Base-by-base conservation (phyloP, 2,113 vertebrate species). In the Saiga tatarica region DNA sequence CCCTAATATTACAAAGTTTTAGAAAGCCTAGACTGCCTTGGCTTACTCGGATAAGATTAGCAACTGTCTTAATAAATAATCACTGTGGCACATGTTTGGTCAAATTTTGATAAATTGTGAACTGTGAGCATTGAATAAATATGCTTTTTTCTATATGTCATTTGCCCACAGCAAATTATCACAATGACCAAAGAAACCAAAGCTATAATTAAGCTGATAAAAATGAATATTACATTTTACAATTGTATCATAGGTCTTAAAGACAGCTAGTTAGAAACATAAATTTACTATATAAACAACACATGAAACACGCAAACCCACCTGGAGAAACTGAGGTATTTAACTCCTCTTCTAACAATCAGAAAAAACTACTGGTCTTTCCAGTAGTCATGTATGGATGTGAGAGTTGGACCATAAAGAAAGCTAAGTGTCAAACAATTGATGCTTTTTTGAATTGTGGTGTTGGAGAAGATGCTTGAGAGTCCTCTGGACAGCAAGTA, bases 201-300 rank as follows among this genome's bases (percentile, higher is more conserved):
- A 95, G 64, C 74, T 64, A 88, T 67, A 97, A 97, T 94, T 97
- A 97, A 94, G 62, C 93, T 95, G 57, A 92, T 55, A 67, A 57
- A 94, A 96, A 97, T 88, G 39, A 88, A 67, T 95, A 45, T 81
- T 59, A 87, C 47, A 87, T 36, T 94, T 60, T 87, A 84, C 5
- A 64, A 74, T 1, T 19, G 50, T 26, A 64, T 39, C 5, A 36
- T 25, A 92, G 74, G 36, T 85, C 74, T 60, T 50, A 39, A 93
- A 87, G 92, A 82, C 52, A 36, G 26, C 36, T 82, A 26, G 55
- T 53, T 92, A 59, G 53, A 90, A 92, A 87, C 3, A 62, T 2
- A 92, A 42, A 28, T 26, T 59, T 60, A 36, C 3, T 3, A 28
- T 16, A 39, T 30, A 82, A 96, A 64, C 39, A 47, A 50, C 19